Conservation (phyloP, 2,113 vertebrate species). For the Neomonachus schauinslandi region DNA sequence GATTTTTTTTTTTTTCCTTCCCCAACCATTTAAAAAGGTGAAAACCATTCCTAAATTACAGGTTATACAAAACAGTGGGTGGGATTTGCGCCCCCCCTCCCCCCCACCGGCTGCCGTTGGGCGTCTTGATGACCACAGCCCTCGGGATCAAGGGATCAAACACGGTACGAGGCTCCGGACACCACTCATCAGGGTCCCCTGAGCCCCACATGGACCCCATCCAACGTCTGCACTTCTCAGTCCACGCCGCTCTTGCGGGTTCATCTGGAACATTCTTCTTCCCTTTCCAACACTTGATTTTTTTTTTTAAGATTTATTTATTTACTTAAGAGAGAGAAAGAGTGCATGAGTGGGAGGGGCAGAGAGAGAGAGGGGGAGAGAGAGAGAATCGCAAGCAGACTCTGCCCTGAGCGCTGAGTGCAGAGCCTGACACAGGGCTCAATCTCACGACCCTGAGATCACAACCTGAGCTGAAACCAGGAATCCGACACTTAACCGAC, state of each 20-base stretch:
- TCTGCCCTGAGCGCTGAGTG: neutral
- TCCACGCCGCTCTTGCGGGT: neutral
- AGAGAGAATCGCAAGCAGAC: neutral
- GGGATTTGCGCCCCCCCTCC: neutral
- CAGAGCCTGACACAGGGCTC: neutral
- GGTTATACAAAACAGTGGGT: neutral
- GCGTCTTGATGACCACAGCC: neutral
- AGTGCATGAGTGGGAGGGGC: too few relatives aligned
- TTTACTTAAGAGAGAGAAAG: neutral
- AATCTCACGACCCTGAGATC: neutral
- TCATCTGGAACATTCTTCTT: neutral
- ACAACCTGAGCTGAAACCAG: neutral
- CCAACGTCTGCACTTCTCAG: neutral
- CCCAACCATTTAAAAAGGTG: neutral
- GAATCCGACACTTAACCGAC: neutral
- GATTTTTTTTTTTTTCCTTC: too few relatives aligned
- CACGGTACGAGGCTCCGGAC: rapidly evolving
- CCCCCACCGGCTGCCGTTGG: too few relatives aligned
- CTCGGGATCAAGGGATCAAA: neutral
- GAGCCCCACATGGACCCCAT: rapidly evolving
- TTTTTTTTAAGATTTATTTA: neutral
- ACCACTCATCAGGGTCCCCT: neutral
- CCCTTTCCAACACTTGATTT: neutral
- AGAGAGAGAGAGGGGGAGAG: too few relatives aligned
- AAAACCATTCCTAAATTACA: neutral